These are phyloP conservation scores for Pogonognathellus flavescens DNA, from an alignment of 1,140 invertebrate genomes.

Conservation along the genomic window DNA sequence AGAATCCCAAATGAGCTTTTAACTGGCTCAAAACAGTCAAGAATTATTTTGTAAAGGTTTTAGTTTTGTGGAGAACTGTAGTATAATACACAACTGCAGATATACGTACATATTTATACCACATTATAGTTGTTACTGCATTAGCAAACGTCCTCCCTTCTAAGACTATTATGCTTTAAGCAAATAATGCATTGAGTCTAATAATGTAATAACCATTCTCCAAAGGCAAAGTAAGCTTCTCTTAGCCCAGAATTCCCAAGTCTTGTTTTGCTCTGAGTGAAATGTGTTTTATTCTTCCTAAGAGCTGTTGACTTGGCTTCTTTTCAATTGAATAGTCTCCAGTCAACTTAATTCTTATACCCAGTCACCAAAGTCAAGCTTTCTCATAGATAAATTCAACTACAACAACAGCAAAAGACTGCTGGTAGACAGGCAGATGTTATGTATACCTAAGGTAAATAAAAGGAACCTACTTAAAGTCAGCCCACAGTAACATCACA, in stretches of 20 bases:
- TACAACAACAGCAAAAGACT: not conserved
- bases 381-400: constrained; percentile 7
- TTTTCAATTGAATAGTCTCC: constrained; percentile 16
- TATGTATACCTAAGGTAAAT: not conserved
- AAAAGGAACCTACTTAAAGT: not conserved
- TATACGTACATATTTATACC: no score
- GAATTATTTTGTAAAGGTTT: not conserved
- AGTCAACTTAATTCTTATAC: not conserved
- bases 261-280: constrained; percentile 2
- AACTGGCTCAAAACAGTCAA: constrained; percentile 16
- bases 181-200: not conserved
- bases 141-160: not conserved
- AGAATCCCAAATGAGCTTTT: constrained; percentile 13
- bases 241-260: not conserved
- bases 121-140: not conserved
- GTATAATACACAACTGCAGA: not conserved
- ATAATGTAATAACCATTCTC: not conserved
- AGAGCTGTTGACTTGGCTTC: constrained; percentile 1
- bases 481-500: not conserved
- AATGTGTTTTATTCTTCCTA: not conserved
- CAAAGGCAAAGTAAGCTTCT: constrained; percentile 4
- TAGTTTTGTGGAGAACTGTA: not conserved
- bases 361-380: constrained; percentile 10
- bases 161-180: not conserved
- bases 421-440: not conserved